These are phyloP conservation scores for Cyprinodon brontotheroides DNA, from an alignment of 2,113 vertebrate species.

Conservation along the genomic window DNA sequence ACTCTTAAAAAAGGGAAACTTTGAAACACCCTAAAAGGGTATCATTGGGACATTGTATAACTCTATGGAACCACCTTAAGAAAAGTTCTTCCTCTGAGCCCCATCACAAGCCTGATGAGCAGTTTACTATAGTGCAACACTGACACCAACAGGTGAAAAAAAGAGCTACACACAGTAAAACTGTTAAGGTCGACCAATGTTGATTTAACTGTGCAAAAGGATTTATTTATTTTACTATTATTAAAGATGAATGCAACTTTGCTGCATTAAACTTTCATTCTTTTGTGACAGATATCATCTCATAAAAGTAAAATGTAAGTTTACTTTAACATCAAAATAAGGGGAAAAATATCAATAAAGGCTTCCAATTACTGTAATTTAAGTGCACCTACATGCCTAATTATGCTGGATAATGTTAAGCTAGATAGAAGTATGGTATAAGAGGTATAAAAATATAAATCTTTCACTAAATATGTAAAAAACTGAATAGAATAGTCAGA, in stretches of 20 bases:
- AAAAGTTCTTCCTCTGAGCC: slow-evolving; percentile 53
- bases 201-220: slow-evolving; percentile 21
- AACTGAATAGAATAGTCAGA: not conserved
- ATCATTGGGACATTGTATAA: slow-evolving; percentile 9
- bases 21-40: not conserved
- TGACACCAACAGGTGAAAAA: slow-evolving; percentile 65
- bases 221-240: not conserved
- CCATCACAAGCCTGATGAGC: not conserved
- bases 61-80: slow-evolving; percentile 74
- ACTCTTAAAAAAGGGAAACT: not conserved
- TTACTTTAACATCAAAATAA: not conserved
- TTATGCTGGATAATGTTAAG: not conserved
- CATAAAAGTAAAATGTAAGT: not conserved
- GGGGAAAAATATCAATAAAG: not conserved
- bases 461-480: not conserved
- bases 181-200: slow-evolving; percentile 75
- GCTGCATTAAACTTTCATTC: not conserved
- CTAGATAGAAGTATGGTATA: not conserved
- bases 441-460: too few species aligned
- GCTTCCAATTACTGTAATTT: not conserved
- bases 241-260: not conserved
- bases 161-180: slow-evolving; percentile 45
- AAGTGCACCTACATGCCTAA: not conserved
- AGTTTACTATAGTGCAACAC: slow-evolving; percentile 43
- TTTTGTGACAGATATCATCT: not conserved